phyloP scores from a whole-genome alignment of 1,140 invertebrate genomes.

The Dufourea novaeangliae region DNA sequence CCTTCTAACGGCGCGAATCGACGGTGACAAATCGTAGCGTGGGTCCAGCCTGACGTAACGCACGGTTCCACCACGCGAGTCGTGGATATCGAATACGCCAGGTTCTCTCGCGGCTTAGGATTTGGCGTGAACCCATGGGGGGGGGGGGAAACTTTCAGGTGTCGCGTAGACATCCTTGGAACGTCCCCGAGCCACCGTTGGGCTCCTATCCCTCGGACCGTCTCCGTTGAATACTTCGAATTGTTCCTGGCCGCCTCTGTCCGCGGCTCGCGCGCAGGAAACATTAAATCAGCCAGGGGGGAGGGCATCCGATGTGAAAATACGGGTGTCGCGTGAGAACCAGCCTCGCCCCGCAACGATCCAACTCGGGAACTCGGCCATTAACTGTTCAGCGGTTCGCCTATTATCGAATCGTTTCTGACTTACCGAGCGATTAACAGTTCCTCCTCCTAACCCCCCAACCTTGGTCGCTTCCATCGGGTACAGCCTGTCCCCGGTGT shows the following conservation, averaged over 20 bases:
- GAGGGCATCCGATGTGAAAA: constrained; percentile 40
- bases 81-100: too few relatives aligned
- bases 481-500: neutral
- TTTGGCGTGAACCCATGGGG: too few relatives aligned
- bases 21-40: constrained; percentile 70
- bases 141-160: constrained; percentile 68
- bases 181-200: constrained; percentile 63
- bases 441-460: neutral
- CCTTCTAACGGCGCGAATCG: constrained; percentile 67
- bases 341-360: neutral
- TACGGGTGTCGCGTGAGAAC: constrained; percentile 36
- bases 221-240: constrained; percentile 46
- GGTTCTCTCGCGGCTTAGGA: too few relatives aligned
- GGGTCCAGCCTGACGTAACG: constrained; percentile 61
- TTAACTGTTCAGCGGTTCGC: neutral
- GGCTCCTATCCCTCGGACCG: constrained; percentile 4
- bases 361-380: neutral
- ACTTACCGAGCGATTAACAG: neutral
- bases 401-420: constrained; percentile 7
- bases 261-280: constrained; percentile 23
- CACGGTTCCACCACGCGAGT: constrained; percentile 38
- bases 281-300: constrained; percentile 40
- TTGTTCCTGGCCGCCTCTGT: neutral
- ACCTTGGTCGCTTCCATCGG: too few relatives aligned
- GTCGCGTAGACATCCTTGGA: constrained; percentile 71